Conservation (phyloP, 2,797 vertebrate genomes). For the Rhinoraja longicauda region DNA sequence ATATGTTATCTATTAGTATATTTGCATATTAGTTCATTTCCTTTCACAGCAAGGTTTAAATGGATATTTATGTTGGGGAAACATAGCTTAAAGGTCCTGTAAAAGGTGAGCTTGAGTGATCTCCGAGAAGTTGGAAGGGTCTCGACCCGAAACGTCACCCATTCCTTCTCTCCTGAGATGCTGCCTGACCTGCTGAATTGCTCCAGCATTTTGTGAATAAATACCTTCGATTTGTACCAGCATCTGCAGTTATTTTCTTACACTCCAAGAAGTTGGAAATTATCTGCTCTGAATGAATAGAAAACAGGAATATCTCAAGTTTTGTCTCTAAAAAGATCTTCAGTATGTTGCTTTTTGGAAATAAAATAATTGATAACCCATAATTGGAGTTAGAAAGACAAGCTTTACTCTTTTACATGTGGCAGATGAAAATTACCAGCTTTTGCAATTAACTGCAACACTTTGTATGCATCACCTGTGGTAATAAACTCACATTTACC, state of each 20-base stretch:
- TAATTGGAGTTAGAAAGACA: not conserved
- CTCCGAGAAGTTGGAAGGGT: not conserved
- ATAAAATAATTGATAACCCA: not conserved
- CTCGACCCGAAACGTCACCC: too few species aligned
- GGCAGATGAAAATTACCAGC: not conserved
- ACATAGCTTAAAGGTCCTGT: not conserved
- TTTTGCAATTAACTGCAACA: not conserved
- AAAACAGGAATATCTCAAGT: not conserved
- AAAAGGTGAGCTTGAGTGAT: not conserved
- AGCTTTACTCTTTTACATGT: not conserved
- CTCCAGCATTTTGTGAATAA: too few species aligned
- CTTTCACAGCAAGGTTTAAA: not conserved
- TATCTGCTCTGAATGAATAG: not conserved
- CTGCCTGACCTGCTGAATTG: too few species aligned
- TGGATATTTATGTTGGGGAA: not conserved
- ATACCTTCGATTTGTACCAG: too few species aligned
- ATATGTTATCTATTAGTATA: not conserved
- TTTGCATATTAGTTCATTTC: not conserved
- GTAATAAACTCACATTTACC: not conserved
- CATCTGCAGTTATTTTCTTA: too few species aligned
- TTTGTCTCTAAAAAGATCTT: not conserved
- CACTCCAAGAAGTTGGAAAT: not conserved
- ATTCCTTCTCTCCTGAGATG: too few species aligned
- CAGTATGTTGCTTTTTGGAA: not conserved
- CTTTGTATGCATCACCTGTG: not conserved